Percentiles rank a stretch among this genome's conserved stretches.
Evolutionary conservation across 2,113 vertebrate genomes (phyloP).

Genomic region (Callopanchax toddi): DNA sequence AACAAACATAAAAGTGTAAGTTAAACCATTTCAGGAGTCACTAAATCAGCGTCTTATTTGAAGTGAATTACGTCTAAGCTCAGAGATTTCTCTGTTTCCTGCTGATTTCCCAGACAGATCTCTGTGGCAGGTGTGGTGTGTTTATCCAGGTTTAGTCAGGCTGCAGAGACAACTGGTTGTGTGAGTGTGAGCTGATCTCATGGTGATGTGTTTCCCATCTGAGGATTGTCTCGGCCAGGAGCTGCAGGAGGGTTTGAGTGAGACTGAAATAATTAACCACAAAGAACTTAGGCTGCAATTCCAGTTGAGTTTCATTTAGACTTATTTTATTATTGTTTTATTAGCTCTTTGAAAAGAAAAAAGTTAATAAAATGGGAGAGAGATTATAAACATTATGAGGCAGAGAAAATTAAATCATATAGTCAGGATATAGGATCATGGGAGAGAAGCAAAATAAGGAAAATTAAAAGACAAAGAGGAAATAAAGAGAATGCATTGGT

Average conservation of each 20-base stretch:
- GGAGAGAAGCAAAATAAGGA: neutral
- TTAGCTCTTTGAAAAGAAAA: constrained; percentile 22
- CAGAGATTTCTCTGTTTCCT: constrained; percentile 14
- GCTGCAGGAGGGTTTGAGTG: constrained; percentile 28
- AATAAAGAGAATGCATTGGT: neutral
- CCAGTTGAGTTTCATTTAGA: constrained; percentile 23
- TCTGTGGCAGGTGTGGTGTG: constrained; percentile 42
- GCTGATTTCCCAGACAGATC: constrained; percentile 27
- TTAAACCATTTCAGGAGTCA: constrained; percentile 7
- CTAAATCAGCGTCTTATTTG: constrained; percentile 11
- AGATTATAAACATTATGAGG: neutral
- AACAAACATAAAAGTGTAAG: neutral
- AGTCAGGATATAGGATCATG: neutral
- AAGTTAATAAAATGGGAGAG: neutral
- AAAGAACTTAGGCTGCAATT: constrained; percentile 16
- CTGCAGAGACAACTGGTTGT: constrained; percentile 16
- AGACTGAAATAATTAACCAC: constrained; percentile 48
- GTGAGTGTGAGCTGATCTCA: constrained; percentile 21
- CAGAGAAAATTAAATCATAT: constrained; percentile 19
- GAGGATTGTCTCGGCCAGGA: constrained; percentile 36
- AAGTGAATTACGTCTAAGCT: constrained; percentile 3
- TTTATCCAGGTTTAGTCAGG: constrained; percentile 43
- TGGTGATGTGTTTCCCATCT: constrained; percentile 54
- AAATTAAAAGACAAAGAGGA: constrained; percentile 7
- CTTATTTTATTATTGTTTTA: constrained; percentile 38